phyloP scores from a whole-genome alignment of 2,888 invertebrate genomes.

The Noctua pronuba region DNA sequence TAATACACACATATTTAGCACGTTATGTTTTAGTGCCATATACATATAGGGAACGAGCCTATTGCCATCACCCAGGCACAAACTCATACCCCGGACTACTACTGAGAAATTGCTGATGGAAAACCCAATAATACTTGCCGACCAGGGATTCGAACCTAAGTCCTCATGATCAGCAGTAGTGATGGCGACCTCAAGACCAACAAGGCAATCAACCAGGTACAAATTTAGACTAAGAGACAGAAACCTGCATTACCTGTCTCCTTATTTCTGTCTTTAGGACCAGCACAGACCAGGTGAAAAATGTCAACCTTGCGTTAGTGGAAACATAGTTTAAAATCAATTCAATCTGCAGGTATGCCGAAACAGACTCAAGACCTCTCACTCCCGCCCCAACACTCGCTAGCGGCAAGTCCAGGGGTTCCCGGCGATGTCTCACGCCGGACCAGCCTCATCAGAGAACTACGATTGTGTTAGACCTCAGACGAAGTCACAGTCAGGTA shows the following conservation, averaged over 20 bases:
- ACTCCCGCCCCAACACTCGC: constrained; percentile 95
- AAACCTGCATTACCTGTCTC: not conserved
- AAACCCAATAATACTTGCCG: not conserved
- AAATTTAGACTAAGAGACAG: not conserved
- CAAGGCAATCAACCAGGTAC: not conserved
- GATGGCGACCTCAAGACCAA: not conserved
- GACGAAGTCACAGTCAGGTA: constrained; percentile 92
- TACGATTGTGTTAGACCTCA: constrained; percentile 93
- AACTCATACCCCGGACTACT: not conserved
- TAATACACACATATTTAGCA: not conserved
- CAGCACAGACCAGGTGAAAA: not conserved
- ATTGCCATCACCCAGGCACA: not conserved
- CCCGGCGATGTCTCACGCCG: constrained; percentile 93
- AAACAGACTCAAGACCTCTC: constrained; percentile 95
- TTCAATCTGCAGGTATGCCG: constrained; percentile 91
- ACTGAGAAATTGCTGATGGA: not conserved
- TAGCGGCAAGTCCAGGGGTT: constrained; percentile 93
- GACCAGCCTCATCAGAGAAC: constrained; percentile 92
- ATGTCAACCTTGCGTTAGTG: accelerated
- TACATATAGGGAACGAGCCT: not conserved
- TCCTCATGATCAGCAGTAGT: not conserved
- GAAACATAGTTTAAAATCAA: not conserved
- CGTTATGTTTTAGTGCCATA: not conserved
- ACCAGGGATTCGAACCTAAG: not conserved
- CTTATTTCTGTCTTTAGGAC: not conserved